These are phyloP conservation scores for Heteropelma amictum DNA, from an alignment of 2,888 invertebrate species.

Conservation along the genomic window DNA sequence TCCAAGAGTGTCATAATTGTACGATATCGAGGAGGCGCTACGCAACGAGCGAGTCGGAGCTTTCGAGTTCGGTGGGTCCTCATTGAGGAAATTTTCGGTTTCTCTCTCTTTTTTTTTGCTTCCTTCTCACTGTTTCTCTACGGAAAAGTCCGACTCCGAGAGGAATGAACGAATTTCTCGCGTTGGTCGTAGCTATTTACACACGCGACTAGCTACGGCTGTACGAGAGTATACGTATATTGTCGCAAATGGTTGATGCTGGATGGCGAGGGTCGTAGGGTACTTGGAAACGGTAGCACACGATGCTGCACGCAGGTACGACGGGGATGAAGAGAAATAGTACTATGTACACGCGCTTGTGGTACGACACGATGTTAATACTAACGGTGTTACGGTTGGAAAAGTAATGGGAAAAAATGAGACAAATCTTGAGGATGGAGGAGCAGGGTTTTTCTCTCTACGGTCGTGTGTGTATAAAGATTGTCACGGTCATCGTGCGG, in stretches of 20 bases:
- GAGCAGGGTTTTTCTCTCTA: no score
- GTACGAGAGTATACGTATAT: neutral
- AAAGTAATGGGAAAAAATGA: slow-evolving; percentile 19
- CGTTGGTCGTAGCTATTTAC: neutral
- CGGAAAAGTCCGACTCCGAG: no score
- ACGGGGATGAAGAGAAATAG: slow-evolving; percentile 27
- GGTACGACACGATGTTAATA: slow-evolving; percentile 64
- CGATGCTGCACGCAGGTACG: slow-evolving; percentile 49
- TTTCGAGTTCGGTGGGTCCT: slow-evolving; percentile 39
- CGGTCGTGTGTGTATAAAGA: no score
- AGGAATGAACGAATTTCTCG: neutral
- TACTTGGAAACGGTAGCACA: slow-evolving; percentile 41
- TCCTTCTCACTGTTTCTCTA: no score
- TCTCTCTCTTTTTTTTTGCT: neutral
- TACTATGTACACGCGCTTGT: slow-evolving; percentile 66
- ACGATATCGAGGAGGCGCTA: slow-evolving; percentile 21
- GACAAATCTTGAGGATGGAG: no score
- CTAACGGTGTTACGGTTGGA: slow-evolving; percentile 61
- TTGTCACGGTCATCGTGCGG: no score
- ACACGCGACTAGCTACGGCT: neutral
- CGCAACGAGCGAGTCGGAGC: slow-evolving; percentile 28
- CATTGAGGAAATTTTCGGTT: neutral
- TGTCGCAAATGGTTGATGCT: slow-evolving; percentile 1
- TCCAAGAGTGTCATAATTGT: no score
- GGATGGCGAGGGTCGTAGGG: slow-evolving; percentile 24